Evolutionary conservation across 1,140 invertebrate species (phyloP), one percentile per base, ranked within the genome.

Genomic region (Oncopeltus fasciatus): DNA sequence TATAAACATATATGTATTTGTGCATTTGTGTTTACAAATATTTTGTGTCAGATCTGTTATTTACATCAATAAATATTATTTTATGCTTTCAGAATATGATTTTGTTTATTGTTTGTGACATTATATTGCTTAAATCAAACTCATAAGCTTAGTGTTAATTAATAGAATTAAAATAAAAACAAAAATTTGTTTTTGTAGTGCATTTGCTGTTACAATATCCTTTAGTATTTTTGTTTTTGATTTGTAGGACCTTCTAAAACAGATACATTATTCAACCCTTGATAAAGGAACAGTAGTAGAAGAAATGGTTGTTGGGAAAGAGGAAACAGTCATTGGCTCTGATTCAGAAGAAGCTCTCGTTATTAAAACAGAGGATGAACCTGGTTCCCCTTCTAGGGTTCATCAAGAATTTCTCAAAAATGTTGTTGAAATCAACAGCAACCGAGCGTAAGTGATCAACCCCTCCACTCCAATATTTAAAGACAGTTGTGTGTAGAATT

Each of bases 401-500:
- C 57, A 63, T 26, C 61, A 63, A 49, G 57, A 60, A 21, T 64
- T 64, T 28, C 38, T 60, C 9, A 33, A 24, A 11, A 20, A 64
- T 43, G 58, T 60, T 26, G 58, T 53, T 1, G 47, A 61, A 38
- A 60, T 61, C n/a, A 65, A 61, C 44, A 56, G 18, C 27, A 60
- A 47, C 43, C 57, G 64, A 59, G 29, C 47, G 64, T 65, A 56
- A 60, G 63, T 64, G 43, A 31, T 27, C 21, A 18, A n/a, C n/a
- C n/a, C n/a, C n/a, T n/a, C n/a, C n/a, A n/a, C n/a, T n/a, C n/a
- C n/a, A n/a, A n/a, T n/a, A n/a, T n/a, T n/a, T n/a, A n/a, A n/a
- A n/a, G n/a, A n/a, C n/a, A n/a, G n/a, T n/a, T n/a, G n/a, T n/a
- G n/a, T n/a, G n/a, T n/a, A n/a, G n/a, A n/a, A n/a, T n/a, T n/a